Conservation (phyloP, 92 coral and sea anemone genomes). For the Parazoanthus darwini region DNA sequence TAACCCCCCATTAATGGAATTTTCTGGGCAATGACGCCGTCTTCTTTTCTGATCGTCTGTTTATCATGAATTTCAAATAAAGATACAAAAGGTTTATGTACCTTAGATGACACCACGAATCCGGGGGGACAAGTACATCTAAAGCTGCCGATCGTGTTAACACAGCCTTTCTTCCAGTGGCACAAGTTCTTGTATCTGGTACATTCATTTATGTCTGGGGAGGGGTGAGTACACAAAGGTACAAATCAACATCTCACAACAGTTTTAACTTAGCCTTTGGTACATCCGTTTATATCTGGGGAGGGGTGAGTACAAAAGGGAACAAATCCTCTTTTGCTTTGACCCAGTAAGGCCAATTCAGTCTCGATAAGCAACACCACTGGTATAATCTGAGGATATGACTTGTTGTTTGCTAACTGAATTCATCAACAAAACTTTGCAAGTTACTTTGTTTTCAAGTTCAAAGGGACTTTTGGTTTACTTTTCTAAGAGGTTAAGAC, state of each 20-base stretch:
- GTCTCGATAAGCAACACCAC: too few species aligned
- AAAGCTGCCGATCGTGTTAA: constrained; percentile 56
- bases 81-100: neutral
- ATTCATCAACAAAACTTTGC: too few species aligned
- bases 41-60: neutral
- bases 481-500: too few species aligned
- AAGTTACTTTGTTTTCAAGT: too few species aligned
- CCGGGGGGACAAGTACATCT: constrained; percentile 61
- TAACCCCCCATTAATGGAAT: too few species aligned
- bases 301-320: neutral
- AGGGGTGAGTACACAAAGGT: constrained; percentile 1
- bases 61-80: neutral
- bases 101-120: constrained; percentile 42
- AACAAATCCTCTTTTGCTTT: neutral
- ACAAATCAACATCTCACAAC: neutral
- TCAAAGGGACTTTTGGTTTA: neutral
- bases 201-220: constrained; percentile 61
- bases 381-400: too few species aligned
- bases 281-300: constrained; percentile 61
- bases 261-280: neutral
- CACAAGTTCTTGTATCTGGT: constrained; percentile 51
- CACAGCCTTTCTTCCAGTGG: constrained; percentile 60
- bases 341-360: too few species aligned
- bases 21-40: neutral
- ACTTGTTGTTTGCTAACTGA: too few species aligned